Percentiles rank a stretch among this genome's conserved stretches.
Conservation (phyloP, 1,140 invertebrate genomes). For the Zophobas atratus region DNA sequence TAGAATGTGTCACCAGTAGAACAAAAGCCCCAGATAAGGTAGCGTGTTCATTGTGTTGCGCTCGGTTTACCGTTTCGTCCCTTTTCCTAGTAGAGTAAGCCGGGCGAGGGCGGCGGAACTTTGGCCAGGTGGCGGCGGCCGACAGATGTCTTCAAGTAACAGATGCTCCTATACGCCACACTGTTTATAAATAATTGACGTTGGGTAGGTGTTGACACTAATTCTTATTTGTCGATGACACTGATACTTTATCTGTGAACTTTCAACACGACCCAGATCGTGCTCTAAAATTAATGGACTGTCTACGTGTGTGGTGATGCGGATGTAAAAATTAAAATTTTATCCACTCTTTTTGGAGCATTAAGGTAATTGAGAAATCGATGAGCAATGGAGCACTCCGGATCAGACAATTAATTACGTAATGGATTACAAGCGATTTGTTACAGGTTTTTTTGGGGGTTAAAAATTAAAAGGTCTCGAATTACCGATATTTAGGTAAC, state of each 20-base stretch:
- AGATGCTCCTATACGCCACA: slow-evolving; percentile 29
- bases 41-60: slow-evolving; percentile 17
- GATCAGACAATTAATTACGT: slow-evolving; percentile 27
- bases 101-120: slow-evolving; percentile 27
- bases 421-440: slow-evolving; percentile 34
- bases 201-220: slow-evolving; percentile 29
- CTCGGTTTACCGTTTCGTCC: slow-evolving; percentile 18
- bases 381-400: slow-evolving; percentile 14
- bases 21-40: slow-evolving; percentile 46
- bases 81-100: background rate
- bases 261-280: slow-evolving; percentile 16
- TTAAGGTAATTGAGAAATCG: slow-evolving; percentile 32
- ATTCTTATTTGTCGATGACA: slow-evolving; percentile 37
- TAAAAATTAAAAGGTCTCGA: slow-evolving; percentile 19
- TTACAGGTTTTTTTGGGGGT: slow-evolving; percentile 1
- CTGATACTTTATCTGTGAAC: slow-evolving; percentile 21
- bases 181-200: slow-evolving; percentile 45
- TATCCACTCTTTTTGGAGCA: background rate
- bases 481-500: background rate
- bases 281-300: background rate
- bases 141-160: slow-evolving; percentile 45
- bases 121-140: slow-evolving; percentile 32
- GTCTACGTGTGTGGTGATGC: background rate
- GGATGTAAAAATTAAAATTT: slow-evolving; percentile 16
- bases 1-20: slow-evolving; percentile 51